phyloP scores from a whole-genome alignment of 2,888 invertebrate species.

The Synergus itoensis region DNA sequence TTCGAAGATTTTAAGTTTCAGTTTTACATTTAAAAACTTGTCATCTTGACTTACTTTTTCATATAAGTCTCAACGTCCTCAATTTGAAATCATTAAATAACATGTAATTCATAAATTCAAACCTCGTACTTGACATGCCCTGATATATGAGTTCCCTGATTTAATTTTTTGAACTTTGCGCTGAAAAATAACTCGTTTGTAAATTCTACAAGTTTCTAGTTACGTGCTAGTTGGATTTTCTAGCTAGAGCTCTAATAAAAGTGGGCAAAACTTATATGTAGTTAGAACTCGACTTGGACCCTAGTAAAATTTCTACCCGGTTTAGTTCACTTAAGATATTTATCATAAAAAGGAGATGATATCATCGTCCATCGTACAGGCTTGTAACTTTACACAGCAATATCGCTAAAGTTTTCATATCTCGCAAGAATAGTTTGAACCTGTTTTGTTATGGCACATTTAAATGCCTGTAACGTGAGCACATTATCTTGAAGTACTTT shows the following conservation, averaged over 20 bases:
- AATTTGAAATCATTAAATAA: too few relatives aligned
- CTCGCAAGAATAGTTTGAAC: slow-evolving; percentile 6
- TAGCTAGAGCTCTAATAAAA: background rate
- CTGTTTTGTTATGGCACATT: slow-evolving; percentile 2
- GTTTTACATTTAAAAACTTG: too few relatives aligned
- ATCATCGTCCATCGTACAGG: background rate
- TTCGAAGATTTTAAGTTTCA: too few relatives aligned
- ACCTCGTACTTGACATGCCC: too few relatives aligned
- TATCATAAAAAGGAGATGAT: background rate
- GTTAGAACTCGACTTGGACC: too few relatives aligned
- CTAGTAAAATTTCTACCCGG: too few relatives aligned
- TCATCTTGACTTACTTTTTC: too few relatives aligned
- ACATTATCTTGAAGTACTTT: slow-evolving; percentile 23
- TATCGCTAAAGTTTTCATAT: background rate
- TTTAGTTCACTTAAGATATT: background rate
- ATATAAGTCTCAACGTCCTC: background rate
- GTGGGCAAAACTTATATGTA: too few relatives aligned
- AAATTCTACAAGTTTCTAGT: too few relatives aligned
- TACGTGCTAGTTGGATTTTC: background rate
- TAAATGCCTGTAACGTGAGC: slow-evolving; percentile 15
- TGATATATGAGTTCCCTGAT: too few relatives aligned
- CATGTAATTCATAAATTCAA: background rate
- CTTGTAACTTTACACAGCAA: background rate
- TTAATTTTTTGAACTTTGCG: too few relatives aligned
- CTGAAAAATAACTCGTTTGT: too few relatives aligned